A percentile compares a stretch with the other conserved stretches of the same genome.
These are phyloP conservation scores for Datnioides undecimradiatus DNA, from an alignment of 2,113 vertebrate genomes.

Conservation along the genomic window DNA sequence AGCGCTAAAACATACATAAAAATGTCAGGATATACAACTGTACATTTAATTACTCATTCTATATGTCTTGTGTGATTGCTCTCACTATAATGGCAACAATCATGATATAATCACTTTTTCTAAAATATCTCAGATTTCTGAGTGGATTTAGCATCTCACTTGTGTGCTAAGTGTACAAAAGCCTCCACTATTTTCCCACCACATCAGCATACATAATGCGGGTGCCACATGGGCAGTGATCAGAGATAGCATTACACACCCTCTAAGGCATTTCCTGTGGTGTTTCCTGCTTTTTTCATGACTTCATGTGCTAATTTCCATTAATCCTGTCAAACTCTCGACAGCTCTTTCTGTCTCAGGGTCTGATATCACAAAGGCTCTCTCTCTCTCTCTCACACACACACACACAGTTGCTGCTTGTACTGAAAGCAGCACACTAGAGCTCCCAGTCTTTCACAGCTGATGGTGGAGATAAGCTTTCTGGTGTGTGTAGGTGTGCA, in stretches of 20 bases:
- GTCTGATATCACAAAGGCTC: slow-evolving; percentile 70
- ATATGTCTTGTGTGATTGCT: not conserved
- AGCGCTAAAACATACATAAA: no score
- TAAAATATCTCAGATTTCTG: slow-evolving; percentile 1
- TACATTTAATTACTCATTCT: not conserved
- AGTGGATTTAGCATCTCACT: slow-evolving; percentile 29
- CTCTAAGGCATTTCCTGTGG: slow-evolving; percentile 82
- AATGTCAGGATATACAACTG: not conserved
- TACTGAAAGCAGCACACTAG: slow-evolving; percentile 38
- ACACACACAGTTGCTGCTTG: slow-evolving; percentile 30
- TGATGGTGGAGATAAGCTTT: slow-evolving; percentile 68
- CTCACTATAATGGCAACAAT: not conserved
- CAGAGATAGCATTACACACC: slow-evolving; percentile 82
- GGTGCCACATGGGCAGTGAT: slow-evolving; percentile 64
- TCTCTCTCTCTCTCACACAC: slow-evolving; percentile 51
- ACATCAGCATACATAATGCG: slow-evolving; percentile 65
- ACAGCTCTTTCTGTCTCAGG: slow-evolving; percentile 65
- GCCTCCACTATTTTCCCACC: slow-evolving; percentile 47
- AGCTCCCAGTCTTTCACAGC: slow-evolving; percentile 61
- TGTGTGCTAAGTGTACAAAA: slow-evolving; percentile 27
- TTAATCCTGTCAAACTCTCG: slow-evolving; percentile 71
- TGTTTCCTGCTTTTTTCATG: slow-evolving; percentile 71
- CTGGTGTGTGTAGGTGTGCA: slow-evolving; percentile 30
- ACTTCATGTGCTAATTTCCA: slow-evolving; percentile 75
- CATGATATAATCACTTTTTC: slow-evolving; percentile 1